These are phyloP conservation scores for Thunnus thynnus DNA, from an alignment of 2,113 vertebrate species.

Conservation along the genomic window DNA sequence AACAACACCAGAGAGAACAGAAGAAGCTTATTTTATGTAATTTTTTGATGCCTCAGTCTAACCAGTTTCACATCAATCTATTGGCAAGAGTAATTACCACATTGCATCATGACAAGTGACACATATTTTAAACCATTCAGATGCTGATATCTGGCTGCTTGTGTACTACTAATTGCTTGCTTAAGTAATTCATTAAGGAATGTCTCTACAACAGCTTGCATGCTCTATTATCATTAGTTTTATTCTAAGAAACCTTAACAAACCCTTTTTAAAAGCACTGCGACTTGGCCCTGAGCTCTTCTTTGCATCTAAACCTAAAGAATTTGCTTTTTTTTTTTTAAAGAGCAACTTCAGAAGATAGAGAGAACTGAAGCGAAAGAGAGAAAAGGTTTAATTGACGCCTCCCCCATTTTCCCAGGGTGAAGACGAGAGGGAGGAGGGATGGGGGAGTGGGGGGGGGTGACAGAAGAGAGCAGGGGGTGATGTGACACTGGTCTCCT, in stretches of 20 bases:
- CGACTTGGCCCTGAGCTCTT: conserved; percentile 63
- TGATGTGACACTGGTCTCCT: conserved; percentile 90
- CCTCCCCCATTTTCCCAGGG: conserved; percentile 93
- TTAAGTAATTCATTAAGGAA: conserved; percentile 78
- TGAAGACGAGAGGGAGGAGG: conserved; percentile 68
- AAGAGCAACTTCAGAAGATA: conserved; percentile 74
- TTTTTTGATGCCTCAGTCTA: conserved; percentile 32
- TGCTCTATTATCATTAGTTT: conserved; percentile 79
- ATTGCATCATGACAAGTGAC: conserved; percentile 58
- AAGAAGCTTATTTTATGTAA: neutral
- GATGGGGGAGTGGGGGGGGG: conserved; percentile 82
- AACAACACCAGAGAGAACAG: neutral
- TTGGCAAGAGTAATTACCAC: conserved; percentile 57
- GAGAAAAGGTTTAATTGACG: conserved; percentile 89
- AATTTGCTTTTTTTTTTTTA: conserved; percentile 74
- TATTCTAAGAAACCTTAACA: conserved; percentile 76
- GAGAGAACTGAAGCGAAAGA: conserved; percentile 69
- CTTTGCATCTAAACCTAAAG: conserved; percentile 86
- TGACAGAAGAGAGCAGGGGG: conserved; percentile 56
- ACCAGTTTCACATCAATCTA: conserved; percentile 53
- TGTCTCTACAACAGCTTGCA: conserved; percentile 76
- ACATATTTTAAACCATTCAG: conserved; percentile 67
- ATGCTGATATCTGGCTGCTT: conserved; percentile 73
- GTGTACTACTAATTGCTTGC: conserved; percentile 78
- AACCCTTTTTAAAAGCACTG: conserved; percentile 65